A percentile compares a stretch with the other conserved stretches of the same genome.
These are phyloP conservation scores for Callionymus lyra DNA, from an alignment of 2,113 vertebrate species.

Conservation along the genomic window DNA sequence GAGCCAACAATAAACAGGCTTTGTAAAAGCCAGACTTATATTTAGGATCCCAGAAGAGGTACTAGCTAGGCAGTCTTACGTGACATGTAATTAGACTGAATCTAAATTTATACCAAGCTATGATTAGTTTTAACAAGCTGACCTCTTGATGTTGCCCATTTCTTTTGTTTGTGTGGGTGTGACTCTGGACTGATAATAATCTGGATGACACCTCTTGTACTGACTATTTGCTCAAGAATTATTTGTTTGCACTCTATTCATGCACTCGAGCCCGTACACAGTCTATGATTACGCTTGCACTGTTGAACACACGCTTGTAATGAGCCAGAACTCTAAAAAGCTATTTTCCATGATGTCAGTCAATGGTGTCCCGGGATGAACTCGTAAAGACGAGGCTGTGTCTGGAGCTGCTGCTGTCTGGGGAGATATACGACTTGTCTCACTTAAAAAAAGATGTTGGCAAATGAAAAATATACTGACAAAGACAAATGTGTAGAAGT, in stretches of 20 bases:
- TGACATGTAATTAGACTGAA: slow-evolving; percentile 43
- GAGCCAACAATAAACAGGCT: slow-evolving; percentile 15
- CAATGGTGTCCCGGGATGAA: slow-evolving; percentile 12
- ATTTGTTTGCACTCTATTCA: neutral
- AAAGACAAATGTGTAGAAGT: too few species aligned
- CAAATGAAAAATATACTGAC: too few species aligned
- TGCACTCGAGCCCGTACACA: neutral
- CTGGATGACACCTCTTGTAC: too few species aligned
- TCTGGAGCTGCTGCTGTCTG: slow-evolving; percentile 2
- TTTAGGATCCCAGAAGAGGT: slow-evolving; percentile 25
- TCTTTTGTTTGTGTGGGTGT: too few species aligned
- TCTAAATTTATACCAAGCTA: slow-evolving; percentile 42
- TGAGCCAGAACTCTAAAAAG: slow-evolving; percentile 35
- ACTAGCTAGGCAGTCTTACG: slow-evolving; percentile 29
- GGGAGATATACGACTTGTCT: too few species aligned
- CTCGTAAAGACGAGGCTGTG: slow-evolving; percentile 17
- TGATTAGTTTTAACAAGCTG: slow-evolving; percentile 38
- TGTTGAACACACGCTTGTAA: slow-evolving; percentile 15
- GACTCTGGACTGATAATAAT: too few species aligned
- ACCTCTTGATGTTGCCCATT: too few species aligned
- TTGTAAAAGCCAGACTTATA: slow-evolving; percentile 22
- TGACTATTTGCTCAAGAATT: too few species aligned
- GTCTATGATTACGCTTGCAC: slow-evolving; percentile 12
- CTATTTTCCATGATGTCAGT: slow-evolving; percentile 32
- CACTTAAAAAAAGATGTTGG: too few species aligned